Evolutionary conservation across 2,113 vertebrate species (phyloP).

Genomic region (Hymenochirus boettgeri): DNA sequence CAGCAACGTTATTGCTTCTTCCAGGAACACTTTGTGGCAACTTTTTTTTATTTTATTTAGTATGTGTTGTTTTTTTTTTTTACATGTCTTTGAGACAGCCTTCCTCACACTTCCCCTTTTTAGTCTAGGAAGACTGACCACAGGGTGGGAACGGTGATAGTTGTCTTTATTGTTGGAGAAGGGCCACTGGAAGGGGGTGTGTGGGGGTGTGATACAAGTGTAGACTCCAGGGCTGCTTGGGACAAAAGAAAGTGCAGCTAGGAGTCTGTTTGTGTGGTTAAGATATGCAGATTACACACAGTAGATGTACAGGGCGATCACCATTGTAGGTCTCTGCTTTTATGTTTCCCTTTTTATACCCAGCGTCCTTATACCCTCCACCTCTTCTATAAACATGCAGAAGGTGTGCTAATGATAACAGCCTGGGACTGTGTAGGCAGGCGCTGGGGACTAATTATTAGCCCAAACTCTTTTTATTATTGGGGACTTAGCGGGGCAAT

Average conservation of each 20-base stretch:
- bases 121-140: background rate
- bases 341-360: conserved; percentile 20
- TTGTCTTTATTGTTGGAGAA: conserved; percentile 12
- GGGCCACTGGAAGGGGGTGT: conserved; percentile 4
- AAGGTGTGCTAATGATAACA: conserved; percentile 20
- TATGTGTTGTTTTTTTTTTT: background rate
- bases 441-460: background rate
- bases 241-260: conserved; percentile 19
- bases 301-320: conserved; percentile 19
- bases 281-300: conserved; percentile 35
- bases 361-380: conserved; percentile 1
- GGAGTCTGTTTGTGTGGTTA: conserved; percentile 23
- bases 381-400: conserved; percentile 9
- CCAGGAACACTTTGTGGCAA: conserved; percentile 16
- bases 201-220: conserved; percentile 7
- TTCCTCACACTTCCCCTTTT: background rate
- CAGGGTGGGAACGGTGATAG: background rate
- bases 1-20: background rate
- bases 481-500: too few species aligned
- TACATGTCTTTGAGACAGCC: background rate
- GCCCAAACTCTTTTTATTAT: too few species aligned
- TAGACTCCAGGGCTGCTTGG: conserved; percentile 19
- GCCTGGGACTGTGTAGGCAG: background rate
- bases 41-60: too few species aligned
- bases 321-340: conserved; percentile 23